Base-by-base conservation (phyloP, 2,797 vertebrate genomes). In the Falco peregrinus region DNA sequence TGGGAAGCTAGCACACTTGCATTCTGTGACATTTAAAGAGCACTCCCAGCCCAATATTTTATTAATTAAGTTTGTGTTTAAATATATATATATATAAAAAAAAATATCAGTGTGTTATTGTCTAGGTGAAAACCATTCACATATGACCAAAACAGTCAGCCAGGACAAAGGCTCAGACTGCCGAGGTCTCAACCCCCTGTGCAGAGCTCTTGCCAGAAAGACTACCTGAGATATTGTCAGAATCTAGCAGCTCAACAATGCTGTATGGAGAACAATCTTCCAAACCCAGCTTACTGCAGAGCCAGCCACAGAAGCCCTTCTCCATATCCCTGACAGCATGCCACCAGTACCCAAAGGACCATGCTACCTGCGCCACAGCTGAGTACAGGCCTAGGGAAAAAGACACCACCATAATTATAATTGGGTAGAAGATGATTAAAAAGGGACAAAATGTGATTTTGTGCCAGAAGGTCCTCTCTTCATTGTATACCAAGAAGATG, bases 381-480 rank as follows among this genome's bases (percentile, higher is more conserved):
- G 99, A 99, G 89, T 99, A 99, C 57, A 99, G 97, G 24, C 98
- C 99, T 97, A 99, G 97, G 28, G 99, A 99, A 92, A 99, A 93
- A 5, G 99, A 99, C 97, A 99, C 83, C 25, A 98, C 98, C 99
- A 99, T 99, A 95, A 99, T 99, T 96, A 99, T 98, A 97, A 99
- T 96, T 7, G 99, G 99, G 94, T 99, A 99, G 98, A 99, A 99
- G 94, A 99, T 99, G 80, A 99, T 99, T 81, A 99, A 98, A 93
- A 99, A 99, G n/a, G 99, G 99, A 91, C 99, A 99, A 87, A 98
- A 98, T 4, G 99, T 99, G 43, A 99, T 99, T 98, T 99, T 99
- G 97, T 99, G 99, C 99, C 99, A 99, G 97, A 99, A 99, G 92
- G 99, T 99, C 98, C 99, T 99, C 93, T 99, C 99, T 97, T 99